Conservation (phyloP, 1,140 invertebrate genomes). For the Philotrypesis tridentata region DNA sequence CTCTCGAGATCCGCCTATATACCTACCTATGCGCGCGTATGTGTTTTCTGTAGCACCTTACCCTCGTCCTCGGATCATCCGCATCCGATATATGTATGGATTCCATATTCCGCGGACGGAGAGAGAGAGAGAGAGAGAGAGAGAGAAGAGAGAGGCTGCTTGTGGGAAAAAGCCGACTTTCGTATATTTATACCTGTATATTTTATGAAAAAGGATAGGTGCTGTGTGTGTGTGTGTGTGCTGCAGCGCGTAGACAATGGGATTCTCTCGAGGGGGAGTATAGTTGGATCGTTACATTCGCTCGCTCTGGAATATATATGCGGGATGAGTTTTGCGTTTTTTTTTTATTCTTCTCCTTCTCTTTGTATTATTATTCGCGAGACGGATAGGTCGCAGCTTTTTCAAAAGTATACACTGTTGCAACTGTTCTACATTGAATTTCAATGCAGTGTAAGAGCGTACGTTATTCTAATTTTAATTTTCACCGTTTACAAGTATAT, state of each 20-base stretch:
- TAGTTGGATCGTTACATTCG: neutral
- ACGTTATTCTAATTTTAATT: too few species aligned
- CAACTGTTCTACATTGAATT: neutral
- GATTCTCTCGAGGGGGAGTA: constrained; percentile 17
- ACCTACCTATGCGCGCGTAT: neutral
- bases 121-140: too few species aligned
- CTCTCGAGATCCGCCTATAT: constrained; percentile 43
- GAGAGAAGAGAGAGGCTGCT: constrained; percentile 57
- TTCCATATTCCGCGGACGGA: constrained; percentile 55
- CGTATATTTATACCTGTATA: constrained; percentile 10
- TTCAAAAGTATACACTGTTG: neutral
- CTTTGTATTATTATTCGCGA: neutral
- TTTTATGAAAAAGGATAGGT: neutral
- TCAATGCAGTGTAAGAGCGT: too few species aligned
- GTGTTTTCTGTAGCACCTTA: constrained; percentile 62
- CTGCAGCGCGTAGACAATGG: constrained; percentile 29
- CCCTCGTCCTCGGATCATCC: neutral
- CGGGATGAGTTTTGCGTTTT: neutral
- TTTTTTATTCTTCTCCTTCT: neutral
- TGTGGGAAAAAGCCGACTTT: constrained; percentile 60
- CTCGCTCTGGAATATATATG: neutral
- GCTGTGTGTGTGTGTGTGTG: neutral
- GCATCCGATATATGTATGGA: constrained; percentile 53
- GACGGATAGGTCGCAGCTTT: neutral
- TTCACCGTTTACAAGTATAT: too few species aligned